Evolutionary conservation across 2,888 invertebrate genomes (phyloP).

Genomic region (Tenodera sinensis): DNA sequence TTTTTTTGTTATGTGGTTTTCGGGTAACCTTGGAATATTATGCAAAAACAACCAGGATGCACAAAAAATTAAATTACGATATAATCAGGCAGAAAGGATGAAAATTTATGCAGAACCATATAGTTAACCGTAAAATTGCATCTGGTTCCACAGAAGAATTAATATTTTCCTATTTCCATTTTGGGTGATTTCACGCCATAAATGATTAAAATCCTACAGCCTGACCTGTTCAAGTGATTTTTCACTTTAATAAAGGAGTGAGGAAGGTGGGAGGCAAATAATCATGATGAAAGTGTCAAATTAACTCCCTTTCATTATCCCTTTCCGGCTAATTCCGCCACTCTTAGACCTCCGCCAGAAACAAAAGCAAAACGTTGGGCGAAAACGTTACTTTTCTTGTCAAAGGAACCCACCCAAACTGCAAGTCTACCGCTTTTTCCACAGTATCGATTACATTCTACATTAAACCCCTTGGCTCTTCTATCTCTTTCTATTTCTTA

Average conservation of each 20-base stretch:
- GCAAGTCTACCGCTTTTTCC: neutral
- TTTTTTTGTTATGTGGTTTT: too few relatives aligned
- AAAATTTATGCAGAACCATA: too few relatives aligned
- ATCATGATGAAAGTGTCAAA: neutral
- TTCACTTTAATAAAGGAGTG: neutral
- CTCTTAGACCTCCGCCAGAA: neutral
- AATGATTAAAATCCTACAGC: neutral
- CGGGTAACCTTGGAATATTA: too few relatives aligned
- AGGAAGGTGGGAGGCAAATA: neutral
- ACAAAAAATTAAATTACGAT: too few relatives aligned
- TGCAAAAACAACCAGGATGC: too few relatives aligned
- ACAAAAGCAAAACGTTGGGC: neutral
- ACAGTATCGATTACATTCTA: constrained; percentile 2
- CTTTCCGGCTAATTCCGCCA: neutral
- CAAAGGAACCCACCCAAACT: neutral
- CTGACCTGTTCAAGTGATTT: neutral
- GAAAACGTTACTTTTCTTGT: neutral
- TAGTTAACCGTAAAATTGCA: neutral
- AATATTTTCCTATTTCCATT: neutral
- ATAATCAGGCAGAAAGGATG: too few relatives aligned
- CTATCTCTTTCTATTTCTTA: neutral
- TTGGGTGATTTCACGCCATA: neutral
- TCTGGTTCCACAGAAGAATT: neutral
- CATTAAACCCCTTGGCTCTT: neutral
- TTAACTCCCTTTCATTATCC: neutral